Percentiles rank a stretch among this genome's conserved stretches.
Evolutionary conservation across 2,113 vertebrate species (phyloP).

Genomic region (Lichenostomus cassidix): DNA sequence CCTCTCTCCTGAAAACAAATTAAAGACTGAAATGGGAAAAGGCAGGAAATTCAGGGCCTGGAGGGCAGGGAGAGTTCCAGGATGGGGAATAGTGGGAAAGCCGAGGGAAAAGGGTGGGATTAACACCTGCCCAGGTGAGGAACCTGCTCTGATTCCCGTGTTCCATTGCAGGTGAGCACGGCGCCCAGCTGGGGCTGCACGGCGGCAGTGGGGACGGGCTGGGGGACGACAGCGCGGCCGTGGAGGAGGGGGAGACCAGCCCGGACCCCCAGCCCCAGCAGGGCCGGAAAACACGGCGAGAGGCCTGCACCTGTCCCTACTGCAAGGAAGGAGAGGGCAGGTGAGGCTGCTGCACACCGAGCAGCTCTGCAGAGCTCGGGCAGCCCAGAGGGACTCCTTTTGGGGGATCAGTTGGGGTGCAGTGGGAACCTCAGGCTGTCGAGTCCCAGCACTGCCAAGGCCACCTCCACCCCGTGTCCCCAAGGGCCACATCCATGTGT

Average conservation of each 20-base stretch:
- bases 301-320: slow-evolving; percentile 95
- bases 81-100: neutral
- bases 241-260: slow-evolving; percentile 85
- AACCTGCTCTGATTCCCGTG: rapidly evolving
- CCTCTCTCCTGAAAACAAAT: neutral
- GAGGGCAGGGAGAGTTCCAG: neutral
- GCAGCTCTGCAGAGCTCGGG: rapidly evolving
- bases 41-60: neutral
- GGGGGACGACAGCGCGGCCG: slow-evolving; percentile 78
- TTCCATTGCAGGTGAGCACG: slow-evolving; percentile 80
- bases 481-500: no score
- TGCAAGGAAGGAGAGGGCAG: slow-evolving; percentile 95
- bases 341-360: slow-evolving; percentile 42
- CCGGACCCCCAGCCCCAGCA: slow-evolving; percentile 82
- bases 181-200: slow-evolving; percentile 77
- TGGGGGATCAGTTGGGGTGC: no score
- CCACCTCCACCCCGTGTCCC: no score
- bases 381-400: no score
- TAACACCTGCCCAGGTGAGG: neutral
- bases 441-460: no score
- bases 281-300: slow-evolving; percentile 85
- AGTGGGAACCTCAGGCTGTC: no score
- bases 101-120: neutral
- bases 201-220: slow-evolving; percentile 77
- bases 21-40: rapidly evolving